phyloP scores from a whole-genome alignment of 2,113 vertebrate species.

The Thomomys bottae region DNA sequence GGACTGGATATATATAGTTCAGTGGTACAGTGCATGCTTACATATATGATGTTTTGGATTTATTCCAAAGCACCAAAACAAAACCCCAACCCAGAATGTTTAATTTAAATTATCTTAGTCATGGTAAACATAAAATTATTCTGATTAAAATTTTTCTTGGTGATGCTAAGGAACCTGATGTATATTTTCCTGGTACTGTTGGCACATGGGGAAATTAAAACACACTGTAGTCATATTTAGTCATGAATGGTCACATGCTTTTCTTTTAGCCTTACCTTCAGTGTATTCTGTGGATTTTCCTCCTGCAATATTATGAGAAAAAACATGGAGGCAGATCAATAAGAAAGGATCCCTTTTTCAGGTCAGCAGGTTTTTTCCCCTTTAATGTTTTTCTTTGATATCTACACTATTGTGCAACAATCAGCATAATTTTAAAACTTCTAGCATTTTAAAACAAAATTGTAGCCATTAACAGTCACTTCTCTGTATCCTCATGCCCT shows the following conservation, averaged over 20 bases:
- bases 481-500: not conserved
- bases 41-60: not conserved
- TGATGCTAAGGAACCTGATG: not conserved
- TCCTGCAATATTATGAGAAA: slow-evolving; percentile 92
- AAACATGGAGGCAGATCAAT: slow-evolving; percentile 90
- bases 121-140: not conserved
- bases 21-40: not conserved
- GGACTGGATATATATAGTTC: not conserved
- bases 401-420: not conserved
- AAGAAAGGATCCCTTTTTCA: slow-evolving; percentile 93
- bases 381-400: not conserved
- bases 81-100: not conserved
- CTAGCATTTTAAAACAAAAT: not conserved
- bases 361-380: slow-evolving; percentile 83
- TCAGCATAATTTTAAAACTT: not conserved
- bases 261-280: slow-evolving; percentile 93
- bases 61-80: not conserved
- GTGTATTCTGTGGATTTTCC: slow-evolving; percentile 91
- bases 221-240: not conserved
- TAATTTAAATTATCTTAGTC: slow-evolving; percentile 14
- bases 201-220: not conserved
- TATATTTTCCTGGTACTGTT: not conserved
- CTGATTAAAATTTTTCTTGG: not conserved
- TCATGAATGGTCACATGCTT: slow-evolving; percentile 4
- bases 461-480: not conserved